phyloP scores from a whole-genome alignment of 2,888 invertebrate species.

The Hemicrepidius hirtus region DNA sequence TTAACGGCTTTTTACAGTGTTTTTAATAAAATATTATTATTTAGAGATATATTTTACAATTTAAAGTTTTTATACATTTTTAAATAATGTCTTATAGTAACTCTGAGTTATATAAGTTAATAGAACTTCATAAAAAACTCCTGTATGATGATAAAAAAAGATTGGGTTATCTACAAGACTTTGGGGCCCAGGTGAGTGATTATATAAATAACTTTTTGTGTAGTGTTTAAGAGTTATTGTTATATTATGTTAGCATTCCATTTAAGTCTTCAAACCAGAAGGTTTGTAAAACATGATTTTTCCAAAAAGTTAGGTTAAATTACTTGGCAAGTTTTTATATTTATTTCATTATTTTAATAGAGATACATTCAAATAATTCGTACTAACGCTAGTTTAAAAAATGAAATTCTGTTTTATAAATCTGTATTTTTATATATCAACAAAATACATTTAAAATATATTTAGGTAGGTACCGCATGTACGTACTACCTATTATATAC shows the following conservation, averaged over 20 bases:
- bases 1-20: neutral
- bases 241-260: too few relatives aligned
- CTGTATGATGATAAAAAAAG: constrained; percentile 61
- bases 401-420: too few relatives aligned
- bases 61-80: neutral
- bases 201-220: neutral
- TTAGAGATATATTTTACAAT: neutral
- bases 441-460: too few relatives aligned
- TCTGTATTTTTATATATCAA: too few relatives aligned
- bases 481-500: too few relatives aligned
- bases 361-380: too few relatives aligned
- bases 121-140: constrained; percentile 59
- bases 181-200: constrained; percentile 44
- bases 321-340: neutral
- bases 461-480: too few relatives aligned
- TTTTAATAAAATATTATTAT: neutral
- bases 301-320: neutral
- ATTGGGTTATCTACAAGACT: constrained; percentile 55
- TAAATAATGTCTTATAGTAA: constrained; percentile 10
- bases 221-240: neutral
- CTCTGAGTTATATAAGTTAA: constrained; percentile 55
- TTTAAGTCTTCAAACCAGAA: too few relatives aligned
- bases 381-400: too few relatives aligned
- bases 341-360: too few relatives aligned
- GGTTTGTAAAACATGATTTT: too few relatives aligned